Conservation (phyloP, 2,113 vertebrate species). For the Bufo bufo region DNA sequence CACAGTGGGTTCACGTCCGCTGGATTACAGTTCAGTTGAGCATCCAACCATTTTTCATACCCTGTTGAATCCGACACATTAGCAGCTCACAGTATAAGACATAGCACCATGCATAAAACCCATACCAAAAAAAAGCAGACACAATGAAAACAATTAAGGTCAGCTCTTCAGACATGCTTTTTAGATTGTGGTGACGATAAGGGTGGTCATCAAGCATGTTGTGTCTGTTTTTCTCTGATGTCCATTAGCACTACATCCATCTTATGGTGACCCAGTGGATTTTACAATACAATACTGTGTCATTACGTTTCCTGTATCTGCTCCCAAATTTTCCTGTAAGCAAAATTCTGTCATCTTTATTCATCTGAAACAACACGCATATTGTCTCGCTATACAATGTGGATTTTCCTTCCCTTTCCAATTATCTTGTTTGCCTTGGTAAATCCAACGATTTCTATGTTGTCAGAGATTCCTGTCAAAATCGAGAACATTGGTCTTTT, state of each 20-base stretch:
- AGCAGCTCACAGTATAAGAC: too few relatives aligned
- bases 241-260: conserved; percentile 19
- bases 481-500: too few relatives aligned
- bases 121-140: background rate
- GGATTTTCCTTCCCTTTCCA: conserved; percentile 7
- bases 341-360: conserved; percentile 14
- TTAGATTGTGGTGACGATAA: background rate
- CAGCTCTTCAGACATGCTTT: background rate
- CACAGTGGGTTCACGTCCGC: too few relatives aligned
- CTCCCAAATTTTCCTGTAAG: conserved; percentile 20
- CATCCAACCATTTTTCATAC: too few relatives aligned
- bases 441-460: too few relatives aligned
- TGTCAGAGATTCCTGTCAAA: too few relatives aligned
- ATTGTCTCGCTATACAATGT: background rate
- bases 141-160: background rate
- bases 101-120: background rate
- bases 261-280: background rate
- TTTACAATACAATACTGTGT: background rate
- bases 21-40: too few relatives aligned
- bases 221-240: background rate
- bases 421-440: background rate
- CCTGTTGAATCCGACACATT: too few relatives aligned
- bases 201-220: background rate
- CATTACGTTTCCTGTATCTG: conserved; percentile 22
- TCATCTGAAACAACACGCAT: conserved; percentile 17